Percentiles rank a stretch among this genome's conserved stretches.
Conservation (phyloP, 2,797 vertebrate species). For the Phrynocephalus forsythii region DNA sequence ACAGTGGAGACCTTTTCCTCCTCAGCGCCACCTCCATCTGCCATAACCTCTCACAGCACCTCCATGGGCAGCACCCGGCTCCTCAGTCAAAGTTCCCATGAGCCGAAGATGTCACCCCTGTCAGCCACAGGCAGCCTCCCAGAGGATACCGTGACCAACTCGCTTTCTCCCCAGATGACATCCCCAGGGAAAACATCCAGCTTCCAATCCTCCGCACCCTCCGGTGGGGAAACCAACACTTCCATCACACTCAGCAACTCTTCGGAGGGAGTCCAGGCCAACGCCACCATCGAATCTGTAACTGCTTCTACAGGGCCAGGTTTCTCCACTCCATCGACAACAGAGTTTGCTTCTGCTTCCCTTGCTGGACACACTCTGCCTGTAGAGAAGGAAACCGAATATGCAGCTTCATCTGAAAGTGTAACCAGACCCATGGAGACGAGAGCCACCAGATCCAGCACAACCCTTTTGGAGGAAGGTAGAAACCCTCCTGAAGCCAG, state of each 20-base stretch:
- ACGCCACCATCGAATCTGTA: background rate
- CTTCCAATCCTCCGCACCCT: too few species aligned
- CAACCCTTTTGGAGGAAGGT: background rate
- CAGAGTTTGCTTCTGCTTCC: background rate
- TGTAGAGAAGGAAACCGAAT: accelerated
- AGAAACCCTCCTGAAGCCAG: background rate
- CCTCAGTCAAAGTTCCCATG: too few species aligned
- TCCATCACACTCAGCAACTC: background rate
- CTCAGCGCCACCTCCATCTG: background rate
- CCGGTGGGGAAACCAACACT: background rate
- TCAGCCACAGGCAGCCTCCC: background rate
- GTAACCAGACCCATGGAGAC: accelerated
- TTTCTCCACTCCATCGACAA: background rate
- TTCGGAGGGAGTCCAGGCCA: background rate
- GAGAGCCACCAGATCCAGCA: accelerated
- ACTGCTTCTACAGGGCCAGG: background rate
- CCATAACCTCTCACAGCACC: background rate
- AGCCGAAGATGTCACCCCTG: too few species aligned
- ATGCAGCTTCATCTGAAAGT: background rate
- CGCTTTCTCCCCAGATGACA: too few species aligned
- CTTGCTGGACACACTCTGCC: background rate
- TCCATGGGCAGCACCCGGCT: background rate
- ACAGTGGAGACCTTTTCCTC: background rate
- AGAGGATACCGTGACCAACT: too few species aligned
- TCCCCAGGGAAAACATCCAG: too few species aligned